These are phyloP conservation scores for Dicrostonyx torquatus DNA, from an alignment of 2,797 vertebrate species.

Conservation along the genomic window DNA sequence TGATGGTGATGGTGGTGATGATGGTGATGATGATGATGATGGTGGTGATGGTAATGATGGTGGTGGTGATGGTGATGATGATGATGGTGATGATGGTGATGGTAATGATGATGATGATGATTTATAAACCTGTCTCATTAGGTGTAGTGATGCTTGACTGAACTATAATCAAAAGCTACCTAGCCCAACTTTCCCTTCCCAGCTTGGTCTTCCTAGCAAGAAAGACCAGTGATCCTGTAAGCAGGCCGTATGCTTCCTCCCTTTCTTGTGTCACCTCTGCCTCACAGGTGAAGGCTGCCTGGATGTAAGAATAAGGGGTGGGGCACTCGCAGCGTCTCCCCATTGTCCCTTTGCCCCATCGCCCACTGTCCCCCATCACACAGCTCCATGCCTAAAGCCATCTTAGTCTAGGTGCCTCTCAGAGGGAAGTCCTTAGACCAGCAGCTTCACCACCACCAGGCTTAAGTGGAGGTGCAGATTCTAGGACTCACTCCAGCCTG, in stretches of 20 bases:
- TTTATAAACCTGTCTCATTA: background rate
- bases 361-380: background rate
- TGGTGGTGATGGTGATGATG: accelerated
- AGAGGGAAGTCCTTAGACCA: accelerated
- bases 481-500: background rate
- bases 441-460: background rate
- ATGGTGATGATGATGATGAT: too few species aligned
- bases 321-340: background rate
- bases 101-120: too few species aligned
- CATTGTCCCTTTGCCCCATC: too few species aligned
- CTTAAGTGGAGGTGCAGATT: background rate
- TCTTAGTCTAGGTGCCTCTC: background rate
- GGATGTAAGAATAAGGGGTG: background rate
- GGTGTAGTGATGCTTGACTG: background rate
- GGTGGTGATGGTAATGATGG: background rate
- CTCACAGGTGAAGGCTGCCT: background rate
- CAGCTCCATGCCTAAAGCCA: background rate
- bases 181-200: background rate
- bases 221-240: background rate
- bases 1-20: too few species aligned
- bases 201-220: background rate
- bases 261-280: accelerated
- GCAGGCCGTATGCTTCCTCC: background rate
- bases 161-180: background rate
- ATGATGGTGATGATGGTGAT: background rate